Evolutionary conservation across 2,888 invertebrate species (phyloP).

Genomic region (Harmothoe impar): DNA sequence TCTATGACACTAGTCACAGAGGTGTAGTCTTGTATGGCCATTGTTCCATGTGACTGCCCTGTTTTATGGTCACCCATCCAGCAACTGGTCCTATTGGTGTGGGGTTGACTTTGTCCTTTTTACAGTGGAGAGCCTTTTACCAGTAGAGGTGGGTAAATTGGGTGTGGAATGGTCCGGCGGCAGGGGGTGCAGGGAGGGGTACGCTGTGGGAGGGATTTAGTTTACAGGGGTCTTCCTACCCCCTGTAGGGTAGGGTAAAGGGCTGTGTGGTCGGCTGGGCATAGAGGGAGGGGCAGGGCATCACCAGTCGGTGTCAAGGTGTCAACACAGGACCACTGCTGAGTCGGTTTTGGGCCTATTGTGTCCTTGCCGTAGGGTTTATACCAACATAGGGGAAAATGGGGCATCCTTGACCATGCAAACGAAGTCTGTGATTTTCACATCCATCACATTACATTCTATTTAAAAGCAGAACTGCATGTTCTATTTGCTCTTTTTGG

Average conservation of each 20-base stretch:
- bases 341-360: neutral
- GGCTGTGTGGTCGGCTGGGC: neutral
- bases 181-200: neutral
- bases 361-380: too few relatives aligned
- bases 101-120: neutral
- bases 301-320: neutral
- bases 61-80: too few relatives aligned
- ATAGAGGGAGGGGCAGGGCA: neutral
- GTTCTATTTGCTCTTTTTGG: too few relatives aligned
- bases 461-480: too few relatives aligned
- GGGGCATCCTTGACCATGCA: too few relatives aligned
- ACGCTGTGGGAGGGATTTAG: neutral
- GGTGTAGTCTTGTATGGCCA: too few relatives aligned
- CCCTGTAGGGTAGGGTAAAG: neutral
- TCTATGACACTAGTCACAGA: too few relatives aligned
- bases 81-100: neutral
- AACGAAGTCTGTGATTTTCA: too few relatives aligned
- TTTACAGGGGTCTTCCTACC: neutral
- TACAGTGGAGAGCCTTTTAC: neutral
- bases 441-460: too few relatives aligned
- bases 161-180: neutral
- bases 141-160: neutral
- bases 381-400: too few relatives aligned
- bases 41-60: too few relatives aligned
- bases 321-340: slow-evolving; percentile 13